Base-by-base conservation (phyloP, 1,140 invertebrate species). In the Octopus sinensis region DNA sequence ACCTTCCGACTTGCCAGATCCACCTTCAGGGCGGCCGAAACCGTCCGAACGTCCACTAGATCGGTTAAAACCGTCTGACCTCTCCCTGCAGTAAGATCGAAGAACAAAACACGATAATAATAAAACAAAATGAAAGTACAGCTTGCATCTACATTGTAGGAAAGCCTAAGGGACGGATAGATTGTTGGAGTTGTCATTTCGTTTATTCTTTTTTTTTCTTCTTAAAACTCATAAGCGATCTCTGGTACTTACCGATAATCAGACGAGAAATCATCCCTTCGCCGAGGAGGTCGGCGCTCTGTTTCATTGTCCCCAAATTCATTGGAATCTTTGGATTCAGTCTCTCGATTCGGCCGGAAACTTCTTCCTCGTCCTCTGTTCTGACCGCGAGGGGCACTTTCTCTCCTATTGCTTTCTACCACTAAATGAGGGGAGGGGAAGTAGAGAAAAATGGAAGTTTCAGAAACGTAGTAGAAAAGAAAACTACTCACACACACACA, bases 31-130 rank as follows among this genome's bases (percentile, higher is more conserved):
- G 78, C 78, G 76, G 54, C 84, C 83, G 80, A 86, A 85, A 13
- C 85, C 84, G 56, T 83, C 76, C 5, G 76, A 77, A 9, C 76
- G 76, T 9, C 54, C 80, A 53, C 92, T 90, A 77, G 76, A 77
- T 5, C 76, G 76, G 73, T 87, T 88, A 85, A 87, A 88, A 83
- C 91, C 90, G 54, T 89, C 90, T 54, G 87, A 85, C 76, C 90
- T 87, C 78, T 91, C 90, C 71, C 88, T 88, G 80, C 12, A 84
- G 76, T 77, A 53, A 23, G 71, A 78, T 6, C 43, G 79, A 79
- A 5, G 76, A 43, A 79, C 6, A 78, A 23, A 23, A 23, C 23
- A 23, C 23, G 23, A 23, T 23, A 23, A 23, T 43, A 43, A 43
- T 43, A 43, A 43, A 43, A 43, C 30, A 43, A 43, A 43, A 43